A percentile compares a stretch with the other conserved stretches of the same genome.
Evolutionary conservation across 2,113 vertebrate species (phyloP).

Genomic region (Bagarius yarrelli): DNA sequence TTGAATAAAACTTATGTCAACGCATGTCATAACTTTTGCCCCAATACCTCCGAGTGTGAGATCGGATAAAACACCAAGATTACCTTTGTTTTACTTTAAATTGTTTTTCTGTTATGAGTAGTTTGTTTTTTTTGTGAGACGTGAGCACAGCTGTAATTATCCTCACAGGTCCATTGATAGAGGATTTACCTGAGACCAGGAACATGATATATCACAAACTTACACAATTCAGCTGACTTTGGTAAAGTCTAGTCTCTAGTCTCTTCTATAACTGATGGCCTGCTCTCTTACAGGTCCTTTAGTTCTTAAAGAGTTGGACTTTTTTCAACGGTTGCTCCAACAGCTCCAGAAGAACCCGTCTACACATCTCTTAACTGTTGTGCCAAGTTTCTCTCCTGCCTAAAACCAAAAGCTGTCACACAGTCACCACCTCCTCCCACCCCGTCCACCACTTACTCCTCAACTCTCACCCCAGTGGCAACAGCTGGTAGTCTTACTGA

Average conservation of each 20-base stretch:
- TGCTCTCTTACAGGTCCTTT: constrained; percentile 19
- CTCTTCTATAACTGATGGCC: constrained; percentile 32
- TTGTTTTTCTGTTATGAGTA: neutral
- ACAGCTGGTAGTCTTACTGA: constrained; percentile 53
- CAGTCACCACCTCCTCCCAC: neutral
- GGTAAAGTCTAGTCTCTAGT: constrained; percentile 19
- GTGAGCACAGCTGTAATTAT: neutral
- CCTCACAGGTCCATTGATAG: neutral
- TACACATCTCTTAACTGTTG: constrained; percentile 7
- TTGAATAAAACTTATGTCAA: neutral
- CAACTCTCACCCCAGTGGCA: constrained; percentile 54
- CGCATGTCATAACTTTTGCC: neutral
- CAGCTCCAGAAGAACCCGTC: constrained; percentile 32
- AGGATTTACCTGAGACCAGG: neutral
- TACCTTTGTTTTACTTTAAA: neutral
- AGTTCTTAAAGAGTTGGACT: constrained; percentile 33
- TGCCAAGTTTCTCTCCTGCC: neutral
- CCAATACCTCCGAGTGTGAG: neutral
- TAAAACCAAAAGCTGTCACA: constrained; percentile 5
- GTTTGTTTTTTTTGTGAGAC: too few relatives aligned
- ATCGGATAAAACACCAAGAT: neutral
- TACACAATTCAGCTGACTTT: neutral
- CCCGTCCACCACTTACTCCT: constrained; percentile 12
- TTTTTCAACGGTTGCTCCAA: constrained; percentile 30
- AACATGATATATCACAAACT: neutral